Base-by-base conservation (phyloP, 2,888 invertebrate species). In the Nemoura dubitans region DNA sequence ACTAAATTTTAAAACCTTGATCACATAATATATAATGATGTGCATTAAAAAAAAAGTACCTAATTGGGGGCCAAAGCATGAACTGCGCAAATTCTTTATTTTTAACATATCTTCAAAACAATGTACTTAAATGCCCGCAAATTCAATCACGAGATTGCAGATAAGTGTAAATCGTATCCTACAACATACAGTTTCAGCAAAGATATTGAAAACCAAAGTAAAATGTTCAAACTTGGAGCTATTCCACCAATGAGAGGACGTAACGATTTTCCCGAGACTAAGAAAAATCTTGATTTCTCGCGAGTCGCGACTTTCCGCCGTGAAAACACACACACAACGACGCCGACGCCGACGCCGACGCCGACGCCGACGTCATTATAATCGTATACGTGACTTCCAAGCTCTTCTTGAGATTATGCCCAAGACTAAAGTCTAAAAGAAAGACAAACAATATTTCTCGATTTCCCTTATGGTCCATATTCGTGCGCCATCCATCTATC, bases 371-470 rank as follows among this genome's bases (percentile, higher is more conserved):
- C 43, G 83, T 83, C 83, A 83, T 83, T 83, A 83, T 83, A 83
- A 83, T 83, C 36, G 26, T 26, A 26, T 83, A 83, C 83, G 83
- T 83, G 83, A 83, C 83, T 83, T n/a, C 36, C 59, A 83, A 26
- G 16, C 26, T 43, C 25, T n/a, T 14, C 83, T 29, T 0, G 14
- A 36, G 83, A 83, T 83, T 83, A 83, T 30, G 30, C 81, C 81
- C 59, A 21, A 59, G 59, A 59, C 59, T 21, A 59, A 59, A 59
- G 59, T 59, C 59, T 59, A 59, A 59, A 59, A 59, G 59, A 59
- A 59, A 59, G 59, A 59, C 59, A 59, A 59, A 59, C 59, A 59
- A 59, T 59, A 81, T 81, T 81, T 81, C 81, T 81, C 28, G 28
- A 81, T 81, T 30, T 81, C 81, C 81, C 81, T 21, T 21, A 81